These are phyloP conservation scores for Lepidurus packardi DNA, from an alignment of 1,140 invertebrate species.

Conservation along the genomic window DNA sequence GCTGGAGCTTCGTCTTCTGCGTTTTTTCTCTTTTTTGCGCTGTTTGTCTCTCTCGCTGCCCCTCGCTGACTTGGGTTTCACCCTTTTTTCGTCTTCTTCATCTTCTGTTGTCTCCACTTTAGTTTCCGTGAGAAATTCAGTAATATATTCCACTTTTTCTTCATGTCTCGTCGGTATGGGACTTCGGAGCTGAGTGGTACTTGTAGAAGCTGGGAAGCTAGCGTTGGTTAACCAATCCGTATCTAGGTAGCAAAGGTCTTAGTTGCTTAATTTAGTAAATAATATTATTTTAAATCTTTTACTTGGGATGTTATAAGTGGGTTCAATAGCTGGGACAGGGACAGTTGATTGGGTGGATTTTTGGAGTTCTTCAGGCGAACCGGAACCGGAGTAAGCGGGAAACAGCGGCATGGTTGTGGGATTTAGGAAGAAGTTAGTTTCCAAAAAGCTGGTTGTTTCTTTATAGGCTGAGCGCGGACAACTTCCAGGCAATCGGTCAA, in stretches of 20 bases:
- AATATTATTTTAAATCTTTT: not conserved
- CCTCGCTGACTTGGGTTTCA: not conserved
- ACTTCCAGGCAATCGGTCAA: not conserved
- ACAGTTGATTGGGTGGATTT: not conserved
- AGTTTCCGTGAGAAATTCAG: not conserved
- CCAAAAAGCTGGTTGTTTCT: not conserved
- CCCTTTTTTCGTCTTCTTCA: not conserved
- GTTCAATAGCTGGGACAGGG: not conserved
- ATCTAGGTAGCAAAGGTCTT: not conserved
- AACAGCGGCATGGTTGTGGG: not conserved
- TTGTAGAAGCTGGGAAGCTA: not conserved
- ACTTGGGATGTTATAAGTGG: not conserved
- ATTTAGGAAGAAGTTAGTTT: not conserved
- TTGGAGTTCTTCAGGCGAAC: not conserved
- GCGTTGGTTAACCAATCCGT: not conserved
- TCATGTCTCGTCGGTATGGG: not conserved
- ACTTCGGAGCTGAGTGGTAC: not conserved
- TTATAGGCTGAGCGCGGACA: not conserved
- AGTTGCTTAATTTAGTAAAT: not conserved
- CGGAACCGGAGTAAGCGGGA: not conserved
- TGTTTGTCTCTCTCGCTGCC: not conserved
- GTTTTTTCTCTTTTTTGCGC: not conserved
- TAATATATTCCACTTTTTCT: not conserved
- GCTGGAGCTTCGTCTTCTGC: not conserved
- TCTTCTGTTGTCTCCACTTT: not conserved